phyloP scores from a whole-genome alignment of 1,140 invertebrate species.

The Lamellibrachia luymesi region DNA sequence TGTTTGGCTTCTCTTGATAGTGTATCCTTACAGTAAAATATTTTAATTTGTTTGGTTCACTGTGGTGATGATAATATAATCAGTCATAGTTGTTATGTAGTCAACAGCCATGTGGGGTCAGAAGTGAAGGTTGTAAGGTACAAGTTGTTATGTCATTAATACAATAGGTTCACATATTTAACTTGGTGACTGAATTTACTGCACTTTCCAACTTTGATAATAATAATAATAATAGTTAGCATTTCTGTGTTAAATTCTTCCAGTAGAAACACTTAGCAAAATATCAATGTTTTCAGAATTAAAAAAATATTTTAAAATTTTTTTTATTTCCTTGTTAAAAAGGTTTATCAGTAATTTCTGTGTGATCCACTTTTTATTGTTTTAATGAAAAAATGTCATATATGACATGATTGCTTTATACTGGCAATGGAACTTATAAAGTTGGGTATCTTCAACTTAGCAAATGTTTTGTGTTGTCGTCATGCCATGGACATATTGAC shows the following conservation, averaged over 20 bases:
- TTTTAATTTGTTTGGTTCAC: not conserved
- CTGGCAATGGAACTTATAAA: not conserved
- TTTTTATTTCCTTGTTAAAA: not conserved
- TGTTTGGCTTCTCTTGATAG: not conserved
- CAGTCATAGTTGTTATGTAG: not conserved
- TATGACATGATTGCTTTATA: not conserved
- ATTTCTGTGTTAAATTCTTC: too few relatives aligned
- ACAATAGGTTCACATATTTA: not conserved
- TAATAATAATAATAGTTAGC: too few relatives aligned
- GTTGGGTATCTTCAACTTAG: not conserved
- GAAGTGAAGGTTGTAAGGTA: not conserved
- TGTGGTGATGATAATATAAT: not conserved
- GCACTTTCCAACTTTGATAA: too few relatives aligned
- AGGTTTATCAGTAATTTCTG: not conserved
- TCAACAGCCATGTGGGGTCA: not conserved
- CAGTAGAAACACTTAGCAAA: too few relatives aligned
- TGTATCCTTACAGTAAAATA: not conserved
- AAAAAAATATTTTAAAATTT: not conserved
- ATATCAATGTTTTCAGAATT: too few relatives aligned
- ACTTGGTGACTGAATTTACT: too few relatives aligned
- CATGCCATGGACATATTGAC: not conserved
- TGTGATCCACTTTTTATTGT: not conserved
- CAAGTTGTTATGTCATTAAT: not conserved
- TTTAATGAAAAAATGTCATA: not conserved
- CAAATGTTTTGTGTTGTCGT: not conserved